A percentile compares a stretch with the other conserved stretches of the same genome.
Conservation (phyloP, 2,888 invertebrate species). For the Automeris io region DNA sequence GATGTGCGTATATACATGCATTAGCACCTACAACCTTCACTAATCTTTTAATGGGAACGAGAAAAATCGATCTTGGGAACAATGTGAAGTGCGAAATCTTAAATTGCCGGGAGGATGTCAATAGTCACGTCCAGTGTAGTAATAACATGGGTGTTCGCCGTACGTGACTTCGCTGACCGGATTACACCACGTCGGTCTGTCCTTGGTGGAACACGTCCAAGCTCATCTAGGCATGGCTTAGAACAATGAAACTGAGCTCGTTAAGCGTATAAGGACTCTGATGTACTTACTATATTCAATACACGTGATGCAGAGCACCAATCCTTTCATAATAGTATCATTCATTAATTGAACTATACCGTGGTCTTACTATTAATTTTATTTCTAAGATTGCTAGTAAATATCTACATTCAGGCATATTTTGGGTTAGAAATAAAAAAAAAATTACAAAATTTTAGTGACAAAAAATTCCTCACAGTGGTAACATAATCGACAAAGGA, state of each 20-base stretch:
- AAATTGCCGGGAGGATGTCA: conserved; percentile 20
- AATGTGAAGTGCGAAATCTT: conserved; percentile 41
- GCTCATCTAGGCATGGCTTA: conserved; percentile 38
- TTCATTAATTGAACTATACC: background rate
- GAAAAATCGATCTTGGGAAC: conserved; percentile 42
- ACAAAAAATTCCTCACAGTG: background rate
- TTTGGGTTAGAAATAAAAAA: no score
- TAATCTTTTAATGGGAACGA: conserved; percentile 60
- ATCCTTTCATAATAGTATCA: background rate
- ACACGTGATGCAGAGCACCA: conserved; percentile 32
- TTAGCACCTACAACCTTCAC: conserved; percentile 71
- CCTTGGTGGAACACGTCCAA: conserved; percentile 46
- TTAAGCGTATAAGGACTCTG: conserved; percentile 21
- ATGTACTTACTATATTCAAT: conserved; percentile 48
- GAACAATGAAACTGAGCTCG: conserved; percentile 38
- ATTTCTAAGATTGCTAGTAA: no score
- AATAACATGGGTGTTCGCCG: conserved; percentile 23
- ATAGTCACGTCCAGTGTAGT: conserved; percentile 25
- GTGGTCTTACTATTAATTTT: no score
- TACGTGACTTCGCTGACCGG: conserved; percentile 48
- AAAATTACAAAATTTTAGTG: background rate
- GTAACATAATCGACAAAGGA: conserved; percentile 9
- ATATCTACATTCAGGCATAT: no score
- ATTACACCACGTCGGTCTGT: conserved; percentile 44
- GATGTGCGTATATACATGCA: conserved; percentile 66